Conservation (phyloP, 1,140 invertebrate species). For the Hypsibius dujardini region DNA sequence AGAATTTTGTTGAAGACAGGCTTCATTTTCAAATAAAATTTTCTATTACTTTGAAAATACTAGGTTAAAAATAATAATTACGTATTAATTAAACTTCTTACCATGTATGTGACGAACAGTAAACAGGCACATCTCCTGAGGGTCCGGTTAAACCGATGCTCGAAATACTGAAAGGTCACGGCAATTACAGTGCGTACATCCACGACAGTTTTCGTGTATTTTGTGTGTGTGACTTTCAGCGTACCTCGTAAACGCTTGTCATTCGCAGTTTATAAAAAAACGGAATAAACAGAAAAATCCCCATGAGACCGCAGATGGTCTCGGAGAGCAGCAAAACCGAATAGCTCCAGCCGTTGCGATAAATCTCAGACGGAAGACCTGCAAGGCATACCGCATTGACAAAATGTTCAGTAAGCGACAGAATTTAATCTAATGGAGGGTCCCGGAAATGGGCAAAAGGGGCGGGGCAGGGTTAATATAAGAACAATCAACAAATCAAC, state of each 20-base stretch:
- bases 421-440: too few relatives aligned
- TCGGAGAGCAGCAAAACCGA: not conserved
- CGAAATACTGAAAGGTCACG: constrained; percentile 14
- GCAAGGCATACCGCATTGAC: not conserved
- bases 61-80: not conserved
- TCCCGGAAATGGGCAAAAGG: too few relatives aligned
- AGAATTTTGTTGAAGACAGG: too few relatives aligned
- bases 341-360: not conserved
- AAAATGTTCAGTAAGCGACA: not conserved
- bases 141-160: not conserved
- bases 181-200: not conserved
- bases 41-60: too few relatives aligned
- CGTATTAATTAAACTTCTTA: not conserved
- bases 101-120: constrained; percentile 6
- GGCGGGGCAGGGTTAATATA: too few relatives aligned
- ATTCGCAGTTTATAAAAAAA: constrained; percentile 7
- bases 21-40: not conserved
- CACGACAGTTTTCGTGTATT: not conserved
- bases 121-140: not conserved
- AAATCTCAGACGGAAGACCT: constrained; percentile 6
- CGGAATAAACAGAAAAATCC: not conserved
- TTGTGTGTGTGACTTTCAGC: not conserved
- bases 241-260: constrained; percentile 9
- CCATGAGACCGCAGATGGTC: not conserved
- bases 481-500: too few relatives aligned